Evolutionary conservation across 1,140 invertebrate genomes (phyloP).

Genomic region (Neodiprion fabricii): DNA sequence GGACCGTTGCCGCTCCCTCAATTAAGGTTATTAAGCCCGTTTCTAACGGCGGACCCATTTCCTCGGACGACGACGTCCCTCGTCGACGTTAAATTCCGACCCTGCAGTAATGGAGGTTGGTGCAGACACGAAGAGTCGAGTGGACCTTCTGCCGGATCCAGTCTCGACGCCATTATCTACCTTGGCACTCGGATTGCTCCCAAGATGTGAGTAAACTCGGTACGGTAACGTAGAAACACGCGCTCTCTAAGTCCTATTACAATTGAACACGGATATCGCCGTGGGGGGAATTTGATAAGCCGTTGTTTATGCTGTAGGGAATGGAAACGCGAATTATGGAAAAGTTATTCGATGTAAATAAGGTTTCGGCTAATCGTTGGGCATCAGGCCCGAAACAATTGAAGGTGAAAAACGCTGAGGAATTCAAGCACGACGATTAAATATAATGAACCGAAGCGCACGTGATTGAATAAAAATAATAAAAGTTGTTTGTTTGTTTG

Average conservation of each 20-base stretch:
- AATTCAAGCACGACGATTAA: no score
- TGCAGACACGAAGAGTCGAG: slow-evolving; percentile 25
- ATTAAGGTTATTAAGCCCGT: slow-evolving; percentile 56
- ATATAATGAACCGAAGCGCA: no score
- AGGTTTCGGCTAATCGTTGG: no score
- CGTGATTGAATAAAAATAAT: no score
- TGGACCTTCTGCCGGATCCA: slow-evolving; percentile 17
- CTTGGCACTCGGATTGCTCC: slow-evolving; percentile 8
- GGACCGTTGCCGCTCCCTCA: slow-evolving; percentile 30
- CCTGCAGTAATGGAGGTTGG: slow-evolving; percentile 42
- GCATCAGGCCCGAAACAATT: no score
- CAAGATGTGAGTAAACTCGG: slow-evolving; percentile 25
- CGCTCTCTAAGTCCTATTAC: slow-evolving; percentile 17
- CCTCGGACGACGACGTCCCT: slow-evolving; percentile 47
- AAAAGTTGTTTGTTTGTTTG: no score
- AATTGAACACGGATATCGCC: slow-evolving; percentile 16
- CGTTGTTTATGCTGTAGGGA: no score
- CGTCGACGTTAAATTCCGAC: slow-evolving; percentile 51
- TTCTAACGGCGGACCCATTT: slow-evolving; percentile 46
- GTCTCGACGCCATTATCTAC: neutral
- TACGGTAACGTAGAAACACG: slow-evolving; percentile 5
- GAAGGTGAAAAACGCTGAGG: no score
- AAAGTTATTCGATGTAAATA: no score
- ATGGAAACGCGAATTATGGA: no score
- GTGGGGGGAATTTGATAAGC: no score